These are phyloP conservation scores for Actinostola sp. DNA, from an alignment of 92 coral and sea anemone species.

Conservation along the genomic window DNA sequence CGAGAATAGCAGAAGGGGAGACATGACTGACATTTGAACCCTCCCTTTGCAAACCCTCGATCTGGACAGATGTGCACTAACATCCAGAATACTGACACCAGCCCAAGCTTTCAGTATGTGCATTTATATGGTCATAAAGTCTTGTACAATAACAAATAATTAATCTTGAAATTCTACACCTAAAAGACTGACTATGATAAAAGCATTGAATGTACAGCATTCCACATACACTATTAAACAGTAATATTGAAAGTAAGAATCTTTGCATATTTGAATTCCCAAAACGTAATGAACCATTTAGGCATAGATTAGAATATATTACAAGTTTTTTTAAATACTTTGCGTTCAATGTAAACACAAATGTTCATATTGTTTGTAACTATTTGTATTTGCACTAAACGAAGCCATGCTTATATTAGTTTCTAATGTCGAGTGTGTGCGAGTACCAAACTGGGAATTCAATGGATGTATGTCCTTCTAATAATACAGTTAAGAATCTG, in stretches of 20 bases:
- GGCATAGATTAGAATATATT: slow-evolving; percentile 33
- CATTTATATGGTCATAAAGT: slow-evolving; percentile 43
- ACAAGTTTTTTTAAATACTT: slow-evolving; percentile 46
- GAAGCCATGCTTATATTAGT: background rate
- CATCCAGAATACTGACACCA: too few relatives aligned
- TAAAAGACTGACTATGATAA: slow-evolving; percentile 48
- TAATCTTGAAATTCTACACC: slow-evolving; percentile 37
- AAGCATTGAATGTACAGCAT: slow-evolving; percentile 37
- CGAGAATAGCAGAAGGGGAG: too few relatives aligned
- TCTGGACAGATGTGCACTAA: too few relatives aligned
- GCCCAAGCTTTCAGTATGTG: slow-evolving; percentile 25
- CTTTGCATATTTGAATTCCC: slow-evolving; percentile 23
- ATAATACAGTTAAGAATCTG: slow-evolving; percentile 14
- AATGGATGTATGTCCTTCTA: slow-evolving; percentile 5
- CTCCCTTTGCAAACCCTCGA: too few relatives aligned
- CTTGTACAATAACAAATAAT: slow-evolving; percentile 39
- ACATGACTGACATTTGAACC: too few relatives aligned
- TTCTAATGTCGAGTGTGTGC: background rate
- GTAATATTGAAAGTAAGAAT: slow-evolving; percentile 20
- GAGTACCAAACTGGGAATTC: background rate
- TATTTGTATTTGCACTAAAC: slow-evolving; percentile 19
- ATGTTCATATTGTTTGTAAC: background rate
- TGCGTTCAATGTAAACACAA: slow-evolving; percentile 36
- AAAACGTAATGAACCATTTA: background rate
- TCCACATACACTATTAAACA: background rate